phyloP scores from a whole-genome alignment of 2,797 vertebrate genomes.

The Tamandua tetradactyla region DNA sequence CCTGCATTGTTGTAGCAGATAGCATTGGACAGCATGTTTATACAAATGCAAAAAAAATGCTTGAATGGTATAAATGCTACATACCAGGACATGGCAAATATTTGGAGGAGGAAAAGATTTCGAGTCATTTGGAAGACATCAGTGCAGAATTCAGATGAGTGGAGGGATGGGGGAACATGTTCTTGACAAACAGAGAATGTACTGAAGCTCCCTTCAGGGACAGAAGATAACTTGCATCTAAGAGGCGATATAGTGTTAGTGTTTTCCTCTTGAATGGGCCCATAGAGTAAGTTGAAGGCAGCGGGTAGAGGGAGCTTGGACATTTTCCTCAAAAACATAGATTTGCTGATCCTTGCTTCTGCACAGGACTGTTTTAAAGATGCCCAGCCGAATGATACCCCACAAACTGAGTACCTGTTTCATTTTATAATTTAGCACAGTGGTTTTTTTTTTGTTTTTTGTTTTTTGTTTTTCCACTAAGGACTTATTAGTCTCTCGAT shows the following conservation, averaged over 20 bases:
- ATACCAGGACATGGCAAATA: not conserved
- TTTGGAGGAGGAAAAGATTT: not conserved
- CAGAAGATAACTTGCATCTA: not conserved
- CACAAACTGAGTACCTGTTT: not conserved
- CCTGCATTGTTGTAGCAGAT: not conserved
- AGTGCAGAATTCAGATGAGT: not conserved
- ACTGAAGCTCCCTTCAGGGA: not conserved
- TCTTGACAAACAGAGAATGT: not conserved
- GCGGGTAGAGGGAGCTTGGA: too few relatives aligned
- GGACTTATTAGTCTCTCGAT: not conserved
- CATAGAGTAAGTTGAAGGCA: not conserved
- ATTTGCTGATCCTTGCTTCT: not conserved
- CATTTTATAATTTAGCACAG: not conserved
- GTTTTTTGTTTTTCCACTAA: not conserved
- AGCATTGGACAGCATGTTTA: not conserved
- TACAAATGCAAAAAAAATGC: not conserved
- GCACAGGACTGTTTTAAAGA: not conserved
- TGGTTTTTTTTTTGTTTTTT: too few relatives aligned
- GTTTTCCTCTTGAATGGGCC: not conserved
- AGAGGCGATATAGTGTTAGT: not conserved
- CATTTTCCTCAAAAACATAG: not conserved
- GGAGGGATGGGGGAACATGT: not conserved
- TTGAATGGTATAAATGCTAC: not conserved
- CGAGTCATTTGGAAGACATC: not conserved
- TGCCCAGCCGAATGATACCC: not conserved